phyloP scores from a whole-genome alignment of 1,140 invertebrate species.

The Berghia stephanieae region DNA sequence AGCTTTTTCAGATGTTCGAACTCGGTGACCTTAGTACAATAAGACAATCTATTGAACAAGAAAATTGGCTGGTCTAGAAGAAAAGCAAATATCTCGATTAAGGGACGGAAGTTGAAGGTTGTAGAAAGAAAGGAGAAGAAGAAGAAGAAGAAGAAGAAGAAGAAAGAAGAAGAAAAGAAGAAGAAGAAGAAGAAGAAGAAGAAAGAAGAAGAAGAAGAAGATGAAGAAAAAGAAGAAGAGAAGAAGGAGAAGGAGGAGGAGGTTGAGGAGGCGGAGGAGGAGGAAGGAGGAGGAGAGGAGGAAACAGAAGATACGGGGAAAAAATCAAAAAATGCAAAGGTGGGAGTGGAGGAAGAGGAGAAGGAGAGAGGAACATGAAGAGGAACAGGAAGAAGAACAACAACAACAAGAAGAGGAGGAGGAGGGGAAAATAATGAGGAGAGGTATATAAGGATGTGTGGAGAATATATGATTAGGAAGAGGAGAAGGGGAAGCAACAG shows the following conservation, averaged over 20 bases:
- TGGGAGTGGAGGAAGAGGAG: not conserved
- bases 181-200: not conserved
- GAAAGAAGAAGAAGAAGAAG: not conserved
- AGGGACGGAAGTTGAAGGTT: not conserved
- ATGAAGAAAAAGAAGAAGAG: not conserved
- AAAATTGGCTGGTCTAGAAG: too few species aligned
- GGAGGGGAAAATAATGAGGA: not conserved
- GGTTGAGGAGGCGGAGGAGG: not conserved
- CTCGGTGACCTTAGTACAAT: too few species aligned
- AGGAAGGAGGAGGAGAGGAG: not conserved
- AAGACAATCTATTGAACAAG: too few species aligned
- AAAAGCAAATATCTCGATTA: too few species aligned
- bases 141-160: not conserved
- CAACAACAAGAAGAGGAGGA: too few species aligned
- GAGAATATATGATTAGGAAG: too few species aligned
- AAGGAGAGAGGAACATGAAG: not conserved
- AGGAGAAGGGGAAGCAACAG: too few species aligned
- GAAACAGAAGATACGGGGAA: not conserved
- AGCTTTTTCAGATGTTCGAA: too few species aligned
- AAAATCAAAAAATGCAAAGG: not conserved
- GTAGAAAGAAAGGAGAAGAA: not conserved
- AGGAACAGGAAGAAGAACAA: not conserved
- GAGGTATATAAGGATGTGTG: not conserved
- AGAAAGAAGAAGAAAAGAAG: not conserved
- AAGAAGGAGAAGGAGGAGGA: not conserved